Base-by-base conservation (phyloP, 2,113 vertebrate species). In the Stercorarius parasiticus region DNA sequence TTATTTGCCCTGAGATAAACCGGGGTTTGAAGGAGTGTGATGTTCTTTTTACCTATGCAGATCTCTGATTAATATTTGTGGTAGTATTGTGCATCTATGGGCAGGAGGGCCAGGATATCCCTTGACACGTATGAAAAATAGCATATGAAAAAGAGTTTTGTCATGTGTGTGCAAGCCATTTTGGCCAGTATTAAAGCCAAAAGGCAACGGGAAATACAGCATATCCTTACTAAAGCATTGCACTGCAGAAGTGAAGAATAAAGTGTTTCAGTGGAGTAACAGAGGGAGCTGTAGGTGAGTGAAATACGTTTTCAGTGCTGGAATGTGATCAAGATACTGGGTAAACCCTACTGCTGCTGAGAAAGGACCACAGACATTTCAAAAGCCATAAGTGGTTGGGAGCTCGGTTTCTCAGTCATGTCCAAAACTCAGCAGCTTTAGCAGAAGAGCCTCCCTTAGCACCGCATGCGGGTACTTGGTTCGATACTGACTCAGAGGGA, bases 401-500 rank as follows among this genome's bases (percentile, higher is more conserved):
- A 93, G 23, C 23, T 85, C 58, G 36, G 26, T 69, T 89, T 85
- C 78, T 88, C 45, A 61, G 50, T 13, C 18, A 1, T 45, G 50
- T 80, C 73, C 77, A 85, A 82, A 88, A 59, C 13, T 38, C 56
- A 74, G 50, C 34, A 88, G 50, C 69, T 61, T 79, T 36, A 74
- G 61, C 11, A 86, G 82, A 43, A 32, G 38, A 86, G 13, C 27
- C 18, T 12, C 30, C 10, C 23, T 66, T 32, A 74, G 61, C 43
- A 74, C 11, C 8, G 0, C 16, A 17, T 8, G 61, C 1, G 6
- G 66, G 76, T 78, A 34, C 66, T 65, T 58, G 74, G 90, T 72
- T 95, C 73, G 32, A 9, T 16, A 49, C 77, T 95, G 93, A 93
- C 53, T 97, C 93, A 93, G 66, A 95, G 32, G 58, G 66, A 95